Evolutionary conservation across 2,797 vertebrate genomes (phyloP), one percentile per base, ranked within the genome.

Genomic region (Sebastes jordani): DNA sequence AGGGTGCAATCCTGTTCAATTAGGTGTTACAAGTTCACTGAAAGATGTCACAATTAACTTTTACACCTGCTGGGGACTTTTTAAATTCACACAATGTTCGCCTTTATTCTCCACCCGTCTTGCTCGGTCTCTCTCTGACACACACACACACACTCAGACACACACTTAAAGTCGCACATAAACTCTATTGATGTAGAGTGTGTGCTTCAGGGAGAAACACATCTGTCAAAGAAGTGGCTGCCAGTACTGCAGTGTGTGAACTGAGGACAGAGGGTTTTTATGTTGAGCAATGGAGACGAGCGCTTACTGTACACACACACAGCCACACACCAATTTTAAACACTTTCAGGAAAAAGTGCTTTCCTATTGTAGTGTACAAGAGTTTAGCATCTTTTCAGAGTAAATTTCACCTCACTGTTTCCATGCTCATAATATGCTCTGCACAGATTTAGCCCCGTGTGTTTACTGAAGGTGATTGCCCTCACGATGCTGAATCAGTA

Each of bases 131-230:
- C 46, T 36, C 49, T 66, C 54, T 16, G 46, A 32, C 55, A 7
- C 36, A 56, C 49, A 42, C 38, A 25, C 25, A 25, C 25, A 25
- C 25, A 25, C 25, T 10, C 32, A 10, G 3, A 34, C 10, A 34
- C 34, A 34, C 61, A 74, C 62, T 14, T 34, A 30, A 42, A 64
- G 9, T 20, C 11, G 14, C 58, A 77, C 66, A 70, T 60, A 2
- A 73, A 73, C 56, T 79, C 22, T 71, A 62, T 20, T 69, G 56
- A 71, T 86, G 90, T 60, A 38, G 52, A 80, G 25, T 65, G 81
- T 42, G 38, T 42, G 80, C 88, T 85, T 86, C 69, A 85, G 88
- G 78, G 85, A 81, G 79, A 76, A 78, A 81, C 80, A 90, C 91
- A 89, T 90, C 88, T 91, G 88, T 85, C 74, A 81, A 63, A 73